Conservation (phyloP, 2,888 invertebrate genomes). For the Callosobruchus maculatus region DNA sequence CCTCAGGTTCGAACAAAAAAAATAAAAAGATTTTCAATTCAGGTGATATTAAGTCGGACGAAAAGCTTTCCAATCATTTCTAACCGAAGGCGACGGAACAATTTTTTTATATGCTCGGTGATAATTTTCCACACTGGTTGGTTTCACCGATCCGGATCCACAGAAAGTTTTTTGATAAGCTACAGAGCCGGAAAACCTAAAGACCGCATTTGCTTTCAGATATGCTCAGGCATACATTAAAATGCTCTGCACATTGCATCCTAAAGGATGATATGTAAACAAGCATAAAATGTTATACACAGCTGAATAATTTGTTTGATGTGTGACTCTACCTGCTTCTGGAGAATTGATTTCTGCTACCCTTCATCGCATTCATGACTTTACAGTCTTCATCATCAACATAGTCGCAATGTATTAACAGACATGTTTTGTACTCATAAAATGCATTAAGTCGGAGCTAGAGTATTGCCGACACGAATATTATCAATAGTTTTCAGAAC, state of each 20-base stretch:
- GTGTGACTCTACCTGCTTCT: no score
- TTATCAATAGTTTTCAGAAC: no score
- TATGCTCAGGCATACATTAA: background rate
- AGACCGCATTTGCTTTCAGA: background rate
- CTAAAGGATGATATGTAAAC: background rate
- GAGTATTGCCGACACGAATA: no score
- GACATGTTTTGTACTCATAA: no score
- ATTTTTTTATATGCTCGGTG: background rate
- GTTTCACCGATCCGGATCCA: background rate
- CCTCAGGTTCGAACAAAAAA: background rate
- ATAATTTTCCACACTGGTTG: background rate
- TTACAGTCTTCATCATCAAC: no score
- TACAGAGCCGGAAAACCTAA: background rate
- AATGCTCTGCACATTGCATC: background rate
- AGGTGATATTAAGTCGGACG: background rate
- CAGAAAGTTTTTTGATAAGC: background rate
- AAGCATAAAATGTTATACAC: no score
- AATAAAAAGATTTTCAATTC: background rate
- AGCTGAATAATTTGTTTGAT: no score
- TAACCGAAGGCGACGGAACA: background rate
- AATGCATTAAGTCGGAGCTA: no score
- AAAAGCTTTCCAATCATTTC: background rate
- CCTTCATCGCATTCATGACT: no score
- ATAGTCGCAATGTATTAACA: no score
- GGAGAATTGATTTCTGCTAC: no score